phyloP scores from a whole-genome alignment of 2,888 invertebrate species.

The Aphodius granarius region DNA sequence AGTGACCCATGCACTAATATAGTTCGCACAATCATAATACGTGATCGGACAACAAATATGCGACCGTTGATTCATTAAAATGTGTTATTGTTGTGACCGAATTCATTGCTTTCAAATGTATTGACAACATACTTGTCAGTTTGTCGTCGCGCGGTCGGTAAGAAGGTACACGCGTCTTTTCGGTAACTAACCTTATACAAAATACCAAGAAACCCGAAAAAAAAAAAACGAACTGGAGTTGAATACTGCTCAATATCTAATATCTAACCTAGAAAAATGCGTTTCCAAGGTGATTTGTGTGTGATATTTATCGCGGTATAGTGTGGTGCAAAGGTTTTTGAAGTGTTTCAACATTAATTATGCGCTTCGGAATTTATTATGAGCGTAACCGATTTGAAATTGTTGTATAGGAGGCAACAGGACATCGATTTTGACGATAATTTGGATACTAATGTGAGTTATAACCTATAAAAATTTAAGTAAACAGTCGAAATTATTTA shows the following conservation, averaged over 20 bases:
- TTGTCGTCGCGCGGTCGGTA: too few relatives aligned
- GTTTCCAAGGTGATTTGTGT: background rate
- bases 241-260: too few relatives aligned
- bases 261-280: background rate
- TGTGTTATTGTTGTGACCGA: too few relatives aligned
- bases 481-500: too few relatives aligned
- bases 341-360: background rate
- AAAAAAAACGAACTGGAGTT: too few relatives aligned
- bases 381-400: background rate
- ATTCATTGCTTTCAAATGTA: too few relatives aligned
- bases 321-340: background rate
- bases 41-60: too few relatives aligned
- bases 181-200: too few relatives aligned
- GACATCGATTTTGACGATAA: background rate
- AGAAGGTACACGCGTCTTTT: too few relatives aligned
- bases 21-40: background rate
- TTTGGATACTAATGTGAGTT: constrained; percentile 10
- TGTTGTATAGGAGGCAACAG: background rate
- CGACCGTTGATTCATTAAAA: too few relatives aligned
- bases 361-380: background rate
- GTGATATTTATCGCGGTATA: background rate
- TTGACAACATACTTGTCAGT: too few relatives aligned
- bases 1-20: background rate
- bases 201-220: too few relatives aligned
- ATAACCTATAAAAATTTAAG: background rate